Conservation (phyloP, 2,888 invertebrate species). For the Macrostomum cliftonense region DNA sequence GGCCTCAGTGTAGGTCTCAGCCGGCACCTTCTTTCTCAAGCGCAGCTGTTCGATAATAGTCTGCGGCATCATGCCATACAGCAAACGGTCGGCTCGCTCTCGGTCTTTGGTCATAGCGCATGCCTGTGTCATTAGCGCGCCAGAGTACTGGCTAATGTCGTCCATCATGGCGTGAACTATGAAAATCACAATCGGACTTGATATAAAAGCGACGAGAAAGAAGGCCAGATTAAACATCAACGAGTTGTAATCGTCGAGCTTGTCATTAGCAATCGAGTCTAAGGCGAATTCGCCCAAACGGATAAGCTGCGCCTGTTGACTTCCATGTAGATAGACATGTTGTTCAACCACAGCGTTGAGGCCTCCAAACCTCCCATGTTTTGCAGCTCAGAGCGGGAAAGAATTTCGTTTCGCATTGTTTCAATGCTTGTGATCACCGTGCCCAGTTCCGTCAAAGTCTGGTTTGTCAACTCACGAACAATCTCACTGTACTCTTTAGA, state of each 20-base stretch:
- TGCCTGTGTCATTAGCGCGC: slow-evolving; percentile 23
- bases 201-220: slow-evolving; percentile 21
- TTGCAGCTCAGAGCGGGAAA: not conserved
- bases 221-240: slow-evolving; percentile 12
- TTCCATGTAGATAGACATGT: slow-evolving; percentile 12
- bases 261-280: slow-evolving; percentile 5
- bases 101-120: slow-evolving; percentile 24
- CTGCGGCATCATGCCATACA: slow-evolving; percentile 31
- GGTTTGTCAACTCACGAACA: not conserved
- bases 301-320: slow-evolving; percentile 13
- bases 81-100: slow-evolving; percentile 23
- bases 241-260: not conserved
- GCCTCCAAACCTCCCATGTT: not conserved
- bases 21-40: slow-evolving; percentile 19
- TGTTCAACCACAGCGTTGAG: slow-evolving; percentile 6
- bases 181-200: slow-evolving; percentile 23
- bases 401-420: not conserved
- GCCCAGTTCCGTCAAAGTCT: not conserved
- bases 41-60: slow-evolving; percentile 27
- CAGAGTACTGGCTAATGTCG: slow-evolving; percentile 24
- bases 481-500: not conserved
- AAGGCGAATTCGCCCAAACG: slow-evolving; percentile 13
- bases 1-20: slow-evolving; percentile 22
- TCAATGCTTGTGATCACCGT: not conserved
- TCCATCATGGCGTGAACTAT: slow-evolving; percentile 19